Evolutionary conservation across 2,888 invertebrate species (phyloP).

Genomic region (Tetropium fuscum): DNA sequence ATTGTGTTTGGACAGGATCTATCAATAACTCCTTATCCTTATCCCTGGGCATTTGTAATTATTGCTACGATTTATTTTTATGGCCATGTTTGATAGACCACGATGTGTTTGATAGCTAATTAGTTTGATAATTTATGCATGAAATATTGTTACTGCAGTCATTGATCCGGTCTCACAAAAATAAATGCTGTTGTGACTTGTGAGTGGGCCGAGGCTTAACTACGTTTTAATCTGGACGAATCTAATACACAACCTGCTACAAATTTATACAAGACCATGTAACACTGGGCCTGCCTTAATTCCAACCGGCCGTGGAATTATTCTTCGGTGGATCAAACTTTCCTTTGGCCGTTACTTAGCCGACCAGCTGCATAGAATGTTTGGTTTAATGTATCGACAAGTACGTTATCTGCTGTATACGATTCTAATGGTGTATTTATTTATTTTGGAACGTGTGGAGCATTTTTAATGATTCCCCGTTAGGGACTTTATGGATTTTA

Average conservation of each 20-base stretch:
- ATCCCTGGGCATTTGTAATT: slow-evolving; percentile 22
- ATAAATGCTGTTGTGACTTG: slow-evolving; percentile 43
- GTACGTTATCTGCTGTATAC: slow-evolving; percentile 65
- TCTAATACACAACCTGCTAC: slow-evolving; percentile 65
- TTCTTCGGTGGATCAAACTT: slow-evolving; percentile 22
- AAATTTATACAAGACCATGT: slow-evolving; percentile 66
- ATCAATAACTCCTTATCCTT: slow-evolving; percentile 27
- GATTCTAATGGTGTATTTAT: slow-evolving; percentile 66
- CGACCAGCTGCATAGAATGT: slow-evolving; percentile 58
- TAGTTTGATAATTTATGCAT: slow-evolving; percentile 52
- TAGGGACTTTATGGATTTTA: slow-evolving; percentile 59
- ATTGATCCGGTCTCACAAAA: slow-evolving; percentile 47
- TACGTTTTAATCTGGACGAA: slow-evolving; percentile 66
- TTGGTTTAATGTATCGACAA: slow-evolving; percentile 66
- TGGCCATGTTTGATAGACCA: slow-evolving; percentile 44
- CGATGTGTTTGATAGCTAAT: slow-evolving; percentile 49
- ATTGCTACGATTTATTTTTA: slow-evolving; percentile 45
- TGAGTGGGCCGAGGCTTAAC: slow-evolving; percentile 64
- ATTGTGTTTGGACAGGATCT: slow-evolving; percentile 27
- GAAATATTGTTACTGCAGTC: slow-evolving; percentile 51
- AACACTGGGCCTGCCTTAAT: slow-evolving; percentile 62
- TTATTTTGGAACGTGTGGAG: slow-evolving; percentile 62
- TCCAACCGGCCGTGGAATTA: slow-evolving; percentile 51
- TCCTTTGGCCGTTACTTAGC: slow-evolving; percentile 23
- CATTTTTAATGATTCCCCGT: slow-evolving; percentile 58